A percentile compares a stretch with the other conserved stretches of the same genome.
These are phyloP conservation scores for Hyperoplus lanceolatus DNA, from an alignment of 2,797 vertebrate genomes.

Conservation along the genomic window DNA sequence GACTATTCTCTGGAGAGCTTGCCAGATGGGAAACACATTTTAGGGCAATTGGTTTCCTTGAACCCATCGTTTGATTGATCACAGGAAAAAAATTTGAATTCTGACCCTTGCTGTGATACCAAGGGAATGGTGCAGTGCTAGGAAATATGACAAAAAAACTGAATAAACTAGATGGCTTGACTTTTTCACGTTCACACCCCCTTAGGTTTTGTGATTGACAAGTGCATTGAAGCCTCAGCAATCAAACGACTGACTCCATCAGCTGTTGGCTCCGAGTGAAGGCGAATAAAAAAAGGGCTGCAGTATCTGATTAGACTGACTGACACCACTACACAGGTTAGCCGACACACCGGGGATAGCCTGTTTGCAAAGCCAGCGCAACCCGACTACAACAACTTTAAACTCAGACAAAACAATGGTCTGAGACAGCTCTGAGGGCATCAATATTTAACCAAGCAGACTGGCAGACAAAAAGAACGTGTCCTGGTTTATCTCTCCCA, in stretches of 20 bases:
- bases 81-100: slow-evolving; percentile 8
- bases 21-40: slow-evolving; percentile 15
- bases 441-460: slow-evolving; percentile 73
- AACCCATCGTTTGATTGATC: slow-evolving; percentile 22
- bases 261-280: slow-evolving; percentile 51
- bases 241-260: slow-evolving; percentile 65
- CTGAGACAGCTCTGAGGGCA: slow-evolving; percentile 51
- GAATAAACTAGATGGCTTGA: slow-evolving; percentile 22
- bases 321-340: slow-evolving; percentile 63
- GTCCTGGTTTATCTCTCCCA: slow-evolving; percentile 64
- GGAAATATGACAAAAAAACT: slow-evolving; percentile 20
- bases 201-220: slow-evolving; percentile 66
- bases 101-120: slow-evolving; percentile 4
- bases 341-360: slow-evolving; percentile 48
- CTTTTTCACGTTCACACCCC: slow-evolving; percentile 36
- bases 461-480: slow-evolving; percentile 50
- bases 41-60: slow-evolving; percentile 17
- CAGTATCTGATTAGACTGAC: slow-evolving; percentile 68
- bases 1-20: slow-evolving; percentile 6
- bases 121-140: not conserved
- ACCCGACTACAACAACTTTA: slow-evolving; percentile 48
- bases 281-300: slow-evolving; percentile 54
- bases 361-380: slow-evolving; percentile 62
- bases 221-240: slow-evolving; percentile 65
- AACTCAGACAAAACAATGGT: slow-evolving; percentile 66